A percentile compares a stretch with the other conserved stretches of the same genome.
phyloP scores from a whole-genome alignment of 2,797 vertebrate species.

The Crax fasciolata region DNA sequence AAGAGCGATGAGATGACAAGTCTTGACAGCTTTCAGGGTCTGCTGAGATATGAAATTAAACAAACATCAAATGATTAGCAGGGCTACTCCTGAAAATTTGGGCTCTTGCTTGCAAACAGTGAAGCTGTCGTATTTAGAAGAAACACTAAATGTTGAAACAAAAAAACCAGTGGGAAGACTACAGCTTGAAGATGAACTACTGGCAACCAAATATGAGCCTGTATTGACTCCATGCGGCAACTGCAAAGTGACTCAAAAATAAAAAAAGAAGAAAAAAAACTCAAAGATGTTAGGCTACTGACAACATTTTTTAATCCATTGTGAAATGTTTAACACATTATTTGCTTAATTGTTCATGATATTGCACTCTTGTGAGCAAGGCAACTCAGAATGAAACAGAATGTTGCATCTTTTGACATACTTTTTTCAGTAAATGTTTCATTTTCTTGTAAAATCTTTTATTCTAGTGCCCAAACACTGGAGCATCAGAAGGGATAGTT shows the following conservation, averaged over 20 bases:
- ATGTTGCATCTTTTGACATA: not conserved
- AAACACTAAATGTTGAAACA: not conserved
- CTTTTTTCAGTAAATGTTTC: not conserved
- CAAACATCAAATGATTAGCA: constrained; percentile 11
- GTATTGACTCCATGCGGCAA: not conserved
- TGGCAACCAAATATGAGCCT: not conserved
- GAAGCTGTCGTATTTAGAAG: not conserved
- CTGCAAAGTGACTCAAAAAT: not conserved
- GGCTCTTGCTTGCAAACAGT: not conserved
- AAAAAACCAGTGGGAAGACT: not conserved
- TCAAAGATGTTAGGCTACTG: constrained; percentile 14
- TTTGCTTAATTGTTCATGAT: not conserved
- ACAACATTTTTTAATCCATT: not conserved
- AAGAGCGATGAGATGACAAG: not conserved
- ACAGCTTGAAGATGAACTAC: not conserved
- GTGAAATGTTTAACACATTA: not conserved
- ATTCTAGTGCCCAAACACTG: not conserved
- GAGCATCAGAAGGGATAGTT: not conserved
- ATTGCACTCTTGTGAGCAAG: not conserved
- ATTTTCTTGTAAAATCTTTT: not conserved
- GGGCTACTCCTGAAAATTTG: not conserved
- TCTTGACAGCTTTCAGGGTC: constrained; percentile 6
- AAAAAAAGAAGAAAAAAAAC: not conserved
- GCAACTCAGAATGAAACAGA: not conserved
- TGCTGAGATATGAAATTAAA: constrained; percentile 13